phyloP scores from a whole-genome alignment of 2,888 invertebrate genomes.

The Netelia fuscicornis region DNA sequence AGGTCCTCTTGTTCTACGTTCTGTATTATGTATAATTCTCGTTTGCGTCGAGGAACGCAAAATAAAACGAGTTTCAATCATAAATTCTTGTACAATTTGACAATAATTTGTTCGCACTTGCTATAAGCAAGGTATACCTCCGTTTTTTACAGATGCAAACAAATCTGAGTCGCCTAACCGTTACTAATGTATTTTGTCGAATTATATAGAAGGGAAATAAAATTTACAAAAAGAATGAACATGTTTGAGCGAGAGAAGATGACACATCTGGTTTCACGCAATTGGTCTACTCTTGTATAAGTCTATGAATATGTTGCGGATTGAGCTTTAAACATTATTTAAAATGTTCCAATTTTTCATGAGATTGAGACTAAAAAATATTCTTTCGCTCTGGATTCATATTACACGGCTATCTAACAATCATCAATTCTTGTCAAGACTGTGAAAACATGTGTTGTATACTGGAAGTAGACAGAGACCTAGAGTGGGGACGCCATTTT shows the following conservation, averaged over 20 bases:
- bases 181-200: constrained; percentile 60
- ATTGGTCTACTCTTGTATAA: neutral
- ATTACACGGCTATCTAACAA: constrained; percentile 9
- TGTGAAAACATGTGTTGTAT: neutral
- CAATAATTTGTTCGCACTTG: constrained; percentile 63
- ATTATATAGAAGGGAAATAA: constrained; percentile 60
- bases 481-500: constrained; percentile 39
- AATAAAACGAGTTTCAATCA: neutral
- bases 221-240: constrained; percentile 1
- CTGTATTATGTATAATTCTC: constrained; percentile 10
- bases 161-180: constrained; percentile 58
- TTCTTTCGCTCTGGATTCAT: neutral
- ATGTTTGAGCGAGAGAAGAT: constrained; percentile 12
- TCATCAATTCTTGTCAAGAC: neutral
- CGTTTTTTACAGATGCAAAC: constrained; percentile 42
- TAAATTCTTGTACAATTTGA: constrained; percentile 57
- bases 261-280: neutral
- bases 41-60: constrained; percentile 16
- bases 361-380: neutral
- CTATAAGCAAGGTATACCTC: constrained; percentile 14
- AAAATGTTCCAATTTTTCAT: neutral
- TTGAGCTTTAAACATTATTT: neutral
- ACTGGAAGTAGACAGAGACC: constrained; percentile 18
- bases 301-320: neutral
- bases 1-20: constrained; percentile 27